Percentiles rank a stretch among this genome's conserved stretches.
These are phyloP conservation scores for Dermatemys mawii DNA, from an alignment of 2,113 vertebrate genomes.

Conservation along the genomic window DNA sequence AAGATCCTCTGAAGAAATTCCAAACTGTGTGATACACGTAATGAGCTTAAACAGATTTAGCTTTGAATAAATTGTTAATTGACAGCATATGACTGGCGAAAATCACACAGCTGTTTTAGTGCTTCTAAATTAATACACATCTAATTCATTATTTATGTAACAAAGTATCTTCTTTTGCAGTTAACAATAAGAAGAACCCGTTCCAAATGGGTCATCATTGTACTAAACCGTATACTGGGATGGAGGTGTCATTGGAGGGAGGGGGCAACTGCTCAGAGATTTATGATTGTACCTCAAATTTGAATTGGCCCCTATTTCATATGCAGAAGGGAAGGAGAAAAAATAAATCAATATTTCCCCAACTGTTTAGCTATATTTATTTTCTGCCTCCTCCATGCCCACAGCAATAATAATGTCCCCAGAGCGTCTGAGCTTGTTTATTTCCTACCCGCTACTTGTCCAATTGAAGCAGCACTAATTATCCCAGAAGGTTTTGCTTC, in stretches of 20 bases:
- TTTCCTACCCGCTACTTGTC: conserved; percentile 42
- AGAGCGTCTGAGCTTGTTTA: conserved; percentile 68
- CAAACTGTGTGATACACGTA: conserved; percentile 32
- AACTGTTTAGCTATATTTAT: conserved; percentile 75
- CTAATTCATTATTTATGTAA: conserved; percentile 75
- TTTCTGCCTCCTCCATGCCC: conserved; percentile 65
- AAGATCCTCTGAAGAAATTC: conserved; percentile 58
- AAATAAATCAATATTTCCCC: conserved; percentile 73
- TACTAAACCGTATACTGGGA: background rate
- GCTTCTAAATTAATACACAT: conserved; percentile 63
- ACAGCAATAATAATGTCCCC: conserved; percentile 67
- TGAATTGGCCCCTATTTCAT: background rate
- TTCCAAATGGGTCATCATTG: conserved; percentile 58
- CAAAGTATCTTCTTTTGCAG: conserved; percentile 66
- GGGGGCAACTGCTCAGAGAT: background rate
- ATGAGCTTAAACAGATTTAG: conserved; percentile 60
- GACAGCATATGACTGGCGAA: conserved; percentile 62
- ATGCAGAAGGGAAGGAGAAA: conserved; percentile 55
- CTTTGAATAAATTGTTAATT: conserved; percentile 60
- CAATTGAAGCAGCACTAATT: conserved; percentile 75
- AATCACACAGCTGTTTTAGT: conserved; percentile 58
- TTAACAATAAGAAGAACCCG: conserved; percentile 47
- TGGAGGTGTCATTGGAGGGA: background rate
- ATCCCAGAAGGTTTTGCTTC: conserved; percentile 56
- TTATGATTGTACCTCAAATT: background rate